Evolutionary conservation across 2,113 vertebrate species (phyloP), one percentile per base, ranked within the genome.

Genomic region (Manacus vitellinus): DNA sequence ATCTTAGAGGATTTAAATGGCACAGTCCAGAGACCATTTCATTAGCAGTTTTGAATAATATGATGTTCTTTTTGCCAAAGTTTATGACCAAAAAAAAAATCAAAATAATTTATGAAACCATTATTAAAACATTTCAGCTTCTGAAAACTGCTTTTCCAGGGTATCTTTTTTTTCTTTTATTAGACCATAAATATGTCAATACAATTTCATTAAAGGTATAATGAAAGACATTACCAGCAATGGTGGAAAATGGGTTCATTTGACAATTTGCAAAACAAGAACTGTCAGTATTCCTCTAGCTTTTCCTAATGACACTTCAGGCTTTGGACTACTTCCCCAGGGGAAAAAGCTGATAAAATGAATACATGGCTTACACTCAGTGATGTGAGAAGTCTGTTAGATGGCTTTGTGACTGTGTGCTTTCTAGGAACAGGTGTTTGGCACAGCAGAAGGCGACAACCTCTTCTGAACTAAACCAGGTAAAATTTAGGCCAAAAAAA

Each of bases 131-230:
- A 81, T 87, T 86, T 91, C 83, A 67, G 52, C 47, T 78, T 62
- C 73, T 68, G 52, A 91, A 92, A 92, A 85, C 47, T 87, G 68
- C 47, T 91, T 84, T 92, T 78, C 49, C 73, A 72, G 35, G 35
- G 35, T 71, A 55, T 52, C 21, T 81, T 51, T 61, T 44, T 94
- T 55, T 67, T 23, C 30, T 93, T 83, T 86, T 75, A 86, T 89
- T 94, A 63, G 70, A 56, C 39, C 61, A 92, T 78, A 94, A 94
- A 91, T 93, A 92, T 37, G 47, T 86, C 94, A 91, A 81, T 78
- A 91, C n/a, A 75, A 75, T 93, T 88, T 87, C 83, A 94, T 89
- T 93, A 96, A 83, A 91, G 54, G 22, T 41, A 59, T 75, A 92
- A 90, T 85, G 92, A 95, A 92, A 95, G 83, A 61, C 68, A 89